These are phyloP conservation scores for Camptogramma bilineatum DNA, from an alignment of 2,888 invertebrate species.

Conservation along the genomic window DNA sequence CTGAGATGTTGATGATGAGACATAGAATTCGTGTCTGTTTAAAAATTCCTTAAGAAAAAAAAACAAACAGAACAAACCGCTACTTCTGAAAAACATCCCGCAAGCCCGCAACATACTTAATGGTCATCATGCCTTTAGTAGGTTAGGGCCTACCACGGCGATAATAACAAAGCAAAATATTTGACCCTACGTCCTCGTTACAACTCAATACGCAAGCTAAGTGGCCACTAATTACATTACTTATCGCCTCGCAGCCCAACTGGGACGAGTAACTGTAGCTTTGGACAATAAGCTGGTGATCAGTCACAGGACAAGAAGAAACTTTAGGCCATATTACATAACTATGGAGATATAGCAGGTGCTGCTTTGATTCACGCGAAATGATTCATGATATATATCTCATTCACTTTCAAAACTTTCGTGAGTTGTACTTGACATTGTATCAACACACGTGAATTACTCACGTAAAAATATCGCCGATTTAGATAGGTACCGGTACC, in stretches of 20 bases:
- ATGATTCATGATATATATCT: too few species aligned
- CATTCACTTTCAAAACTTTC: too few species aligned
- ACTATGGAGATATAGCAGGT: too few species aligned
- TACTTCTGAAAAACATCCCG: neutral
- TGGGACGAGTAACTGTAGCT: conserved; percentile 45
- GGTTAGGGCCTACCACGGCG: conserved; percentile 29
- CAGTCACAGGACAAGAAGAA: neutral
- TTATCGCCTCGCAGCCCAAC: conserved; percentile 50
- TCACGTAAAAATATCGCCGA: too few species aligned
- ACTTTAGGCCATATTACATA: neutral
- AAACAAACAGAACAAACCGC: neutral
- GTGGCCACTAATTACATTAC: conserved; percentile 52
- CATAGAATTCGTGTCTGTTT: too few species aligned
- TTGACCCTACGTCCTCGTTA: conserved; percentile 39
- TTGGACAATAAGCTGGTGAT: neutral
- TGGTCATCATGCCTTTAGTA: conserved; percentile 1
- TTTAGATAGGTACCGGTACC: too few species aligned
- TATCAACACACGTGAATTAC: too few species aligned
- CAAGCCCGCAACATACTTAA: neutral
- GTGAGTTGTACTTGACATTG: too few species aligned
- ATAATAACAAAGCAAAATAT: conserved; percentile 37
- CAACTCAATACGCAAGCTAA: conserved; percentile 52
- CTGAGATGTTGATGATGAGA: too few species aligned
- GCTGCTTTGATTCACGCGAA: too few species aligned
- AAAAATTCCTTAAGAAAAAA: neutral